Evolutionary conservation across 2,113 vertebrate genomes (phyloP), one percentile per base, ranked within the genome.

Genomic region (Pelobates fuscus): DNA sequence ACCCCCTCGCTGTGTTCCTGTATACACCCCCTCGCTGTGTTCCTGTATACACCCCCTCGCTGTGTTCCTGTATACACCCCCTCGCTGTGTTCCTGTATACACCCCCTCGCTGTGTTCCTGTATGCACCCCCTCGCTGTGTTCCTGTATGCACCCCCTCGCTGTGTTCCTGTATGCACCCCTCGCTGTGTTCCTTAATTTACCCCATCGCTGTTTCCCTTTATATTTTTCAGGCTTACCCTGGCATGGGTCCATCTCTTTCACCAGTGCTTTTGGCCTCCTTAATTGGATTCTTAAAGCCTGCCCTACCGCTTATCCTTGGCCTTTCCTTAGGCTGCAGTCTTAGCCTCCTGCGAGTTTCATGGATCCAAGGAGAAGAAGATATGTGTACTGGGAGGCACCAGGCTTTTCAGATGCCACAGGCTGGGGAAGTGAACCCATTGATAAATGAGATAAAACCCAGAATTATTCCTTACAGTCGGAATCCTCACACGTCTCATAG

Each of bases 391-490:
- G 67, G 81, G 25, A 89, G 88, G 2, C 84, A 87, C 2, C 74
- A 88, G 29, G 88, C 82, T 6, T 86, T 82, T 0, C 81, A 82
- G 17, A 84, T 87, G 46, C 81, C 87, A 1, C 88, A 85, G 14
- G 72, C 65, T 1, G 87, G 74, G 0, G 59, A 59, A 14, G 54
- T 20, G 3, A 63, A 0, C 14, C 70, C 37, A 0, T 89, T 78
- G 62, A 80, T 82, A 0, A 89, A 91, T 55, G 89, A 90, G 54
- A 91, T 93, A 85, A 87, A 85, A 77, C 96, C 96, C 0, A 87
- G 93, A n/a, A 94, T 99, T 29, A 90, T 99, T 0, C 97, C 97
- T 0, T 99, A 99, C 80, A 91, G 93, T 82, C 91, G 94, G 62
- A 94, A 95, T 62, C 94, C 95, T 2, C 95, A 89, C 84, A 94